Evolutionary conservation across 37 sponge, comb jelly and placozoan genomes (phyloP).

Genomic region (Eunapius fragilis): DNA sequence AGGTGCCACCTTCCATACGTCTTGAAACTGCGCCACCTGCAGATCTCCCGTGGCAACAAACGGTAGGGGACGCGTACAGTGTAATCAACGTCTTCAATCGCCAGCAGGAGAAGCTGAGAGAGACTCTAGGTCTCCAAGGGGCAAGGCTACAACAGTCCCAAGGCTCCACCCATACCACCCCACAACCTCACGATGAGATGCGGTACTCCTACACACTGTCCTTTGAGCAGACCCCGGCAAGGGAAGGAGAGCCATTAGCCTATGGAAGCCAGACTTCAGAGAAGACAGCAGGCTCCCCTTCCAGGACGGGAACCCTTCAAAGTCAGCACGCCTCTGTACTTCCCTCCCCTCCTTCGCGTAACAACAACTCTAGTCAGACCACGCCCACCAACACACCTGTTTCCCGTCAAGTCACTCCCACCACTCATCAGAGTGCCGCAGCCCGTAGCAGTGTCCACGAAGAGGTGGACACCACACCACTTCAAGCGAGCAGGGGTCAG

Average conservation of each 20-base stretch:
- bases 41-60: constrained; percentile 51
- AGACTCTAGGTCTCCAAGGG: constrained; percentile 2
- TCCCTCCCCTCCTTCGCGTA: not conserved
- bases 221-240: constrained; percentile 13
- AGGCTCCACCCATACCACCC: not conserved
- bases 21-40: not conserved
- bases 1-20: not conserved
- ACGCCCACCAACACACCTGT: not conserved
- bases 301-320: constrained; percentile 48
- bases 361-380: not conserved
- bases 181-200: not conserved
- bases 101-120: constrained; percentile 23
- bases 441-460: too few species aligned
- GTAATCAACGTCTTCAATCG: constrained; percentile 73
- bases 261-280: not conserved
- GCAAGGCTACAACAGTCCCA: not conserved
- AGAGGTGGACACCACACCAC: too few species aligned
- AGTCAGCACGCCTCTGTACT: not conserved
- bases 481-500: too few species aligned
- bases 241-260: not conserved
- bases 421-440: not conserved
- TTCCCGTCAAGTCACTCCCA: not conserved
- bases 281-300: constrained; percentile 23
- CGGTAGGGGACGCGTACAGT: constrained; percentile 68
- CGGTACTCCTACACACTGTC: constrained; percentile 7